Evolutionary conservation across 2,113 vertebrate species (phyloP).

Genomic region (Zeus faber): DNA sequence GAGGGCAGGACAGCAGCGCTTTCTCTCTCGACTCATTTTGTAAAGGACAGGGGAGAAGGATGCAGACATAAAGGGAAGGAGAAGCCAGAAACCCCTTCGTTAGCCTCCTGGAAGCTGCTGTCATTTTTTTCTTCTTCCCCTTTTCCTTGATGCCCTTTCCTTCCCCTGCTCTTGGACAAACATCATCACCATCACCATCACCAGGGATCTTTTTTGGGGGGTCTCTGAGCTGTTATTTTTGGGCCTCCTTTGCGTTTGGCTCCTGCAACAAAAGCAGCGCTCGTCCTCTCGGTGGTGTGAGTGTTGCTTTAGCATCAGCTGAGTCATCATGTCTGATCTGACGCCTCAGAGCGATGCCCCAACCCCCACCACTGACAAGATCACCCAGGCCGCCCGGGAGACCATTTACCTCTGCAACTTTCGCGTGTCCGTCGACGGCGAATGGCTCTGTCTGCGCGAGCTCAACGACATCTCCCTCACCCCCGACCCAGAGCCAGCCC

Average conservation of each 20-base stretch:
- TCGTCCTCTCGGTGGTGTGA: conserved; percentile 53
- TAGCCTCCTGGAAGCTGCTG: conserved; percentile 50
- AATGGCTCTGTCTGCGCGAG: conserved; percentile 97
- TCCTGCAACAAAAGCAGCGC: conserved; percentile 44
- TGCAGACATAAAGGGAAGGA: conserved; percentile 49
- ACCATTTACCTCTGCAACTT: conserved; percentile 99
- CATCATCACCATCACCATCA: conserved; percentile 8
- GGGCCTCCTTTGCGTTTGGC: conserved; percentile 22
- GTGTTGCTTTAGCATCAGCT: conserved; percentile 81
- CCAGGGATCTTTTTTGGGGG: conserved; percentile 1
- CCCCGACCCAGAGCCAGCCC: conserved; percentile 95
- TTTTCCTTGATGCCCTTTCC: too few species aligned
- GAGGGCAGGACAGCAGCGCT: conserved; percentile 41
- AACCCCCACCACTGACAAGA: conserved; percentile 99
- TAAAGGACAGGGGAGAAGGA: conserved; percentile 45
- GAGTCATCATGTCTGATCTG: conserved; percentile 99
- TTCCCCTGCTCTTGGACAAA: conserved; percentile 31
- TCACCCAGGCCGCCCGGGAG: conserved; percentile 98
- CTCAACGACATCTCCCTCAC: conserved; percentile 99
- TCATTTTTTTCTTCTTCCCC: conserved; percentile 26
- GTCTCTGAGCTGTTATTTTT: conserved; percentile 9
- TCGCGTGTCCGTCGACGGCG: conserved; percentile 97
- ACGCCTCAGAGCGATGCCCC: conserved; percentile 96
- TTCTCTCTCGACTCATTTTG: conserved; percentile 35
- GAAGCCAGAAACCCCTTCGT: too few species aligned